Base-by-base conservation (phyloP, 2,113 vertebrate genomes). In the Chloropsis cyanopogon region DNA sequence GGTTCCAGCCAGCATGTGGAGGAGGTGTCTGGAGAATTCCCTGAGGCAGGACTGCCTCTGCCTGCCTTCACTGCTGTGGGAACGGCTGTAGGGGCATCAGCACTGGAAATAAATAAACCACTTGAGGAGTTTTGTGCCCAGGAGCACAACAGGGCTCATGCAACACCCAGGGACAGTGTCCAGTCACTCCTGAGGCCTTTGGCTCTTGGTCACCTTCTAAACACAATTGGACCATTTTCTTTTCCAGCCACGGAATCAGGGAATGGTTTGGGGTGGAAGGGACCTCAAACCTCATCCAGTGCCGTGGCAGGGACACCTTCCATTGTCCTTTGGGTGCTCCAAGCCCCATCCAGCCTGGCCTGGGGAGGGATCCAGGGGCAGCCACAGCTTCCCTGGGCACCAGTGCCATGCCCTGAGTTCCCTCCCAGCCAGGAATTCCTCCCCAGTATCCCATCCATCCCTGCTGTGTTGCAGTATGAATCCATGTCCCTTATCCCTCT, bases 361-460 rank as follows among this genome's bases (percentile, higher is more conserved):
- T 56, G 0, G 66, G 65, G 0, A 59, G 53, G 46, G 53, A 28
- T n/a, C 11, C 83, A 60, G 37, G 77, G 33, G 4, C 77, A 66
- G 22, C 52, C 59, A 1, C 42, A 57, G 59, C 59, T 33, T 0
- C 25, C 35, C 56, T 54, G 63, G 13, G 7, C 8, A 35, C 6
- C 82, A 17, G 22, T 26, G 31, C 63, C 63, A 52, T 46, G 4
- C 6, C n/a, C 50, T 47, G 0, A 41, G 37, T 14, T 41, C 26
- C 25, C 10, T 65, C 50, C 29, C 42, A 50, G 22, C 3, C 20
- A 31, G 11, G 3, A 35, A 42, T 65, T 33, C 31, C 42, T 21
- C 8, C 50, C 42, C 64, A 7, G 0, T 3, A 3, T n/a, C 19
- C 64, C 41, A 2, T 3, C 5, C 0, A 1, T 0, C 19, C 44